Evolutionary conservation across 2,113 vertebrate species (phyloP).

Genomic region (Tursiops truncatus): DNA sequence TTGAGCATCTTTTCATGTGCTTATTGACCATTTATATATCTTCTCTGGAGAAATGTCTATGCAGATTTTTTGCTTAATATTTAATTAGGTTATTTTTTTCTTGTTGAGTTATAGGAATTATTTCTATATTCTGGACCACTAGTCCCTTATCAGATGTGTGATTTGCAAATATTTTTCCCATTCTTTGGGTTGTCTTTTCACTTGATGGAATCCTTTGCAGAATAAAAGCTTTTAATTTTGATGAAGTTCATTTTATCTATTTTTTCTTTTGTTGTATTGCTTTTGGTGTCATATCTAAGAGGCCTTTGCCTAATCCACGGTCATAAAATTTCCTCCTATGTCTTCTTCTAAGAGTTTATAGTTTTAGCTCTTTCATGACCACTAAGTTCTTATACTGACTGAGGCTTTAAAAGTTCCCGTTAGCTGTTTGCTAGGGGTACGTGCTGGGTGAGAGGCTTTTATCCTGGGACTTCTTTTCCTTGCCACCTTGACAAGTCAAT

Average conservation of each 20-base stretch:
- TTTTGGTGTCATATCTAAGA: slow-evolving; percentile 9
- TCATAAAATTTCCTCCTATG: not conserved
- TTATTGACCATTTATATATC: not conserved
- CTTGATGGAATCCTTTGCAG: not conserved
- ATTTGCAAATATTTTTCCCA: not conserved
- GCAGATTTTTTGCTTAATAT: not conserved
- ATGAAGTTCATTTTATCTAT: not conserved
- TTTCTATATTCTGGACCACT: not conserved
- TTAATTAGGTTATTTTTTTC: not conserved
- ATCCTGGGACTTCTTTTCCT: not conserved
- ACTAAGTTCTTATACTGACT: not conserved
- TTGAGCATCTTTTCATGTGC: not conserved
- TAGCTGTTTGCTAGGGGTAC: not conserved
- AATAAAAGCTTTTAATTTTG: slow-evolving; percentile 7
- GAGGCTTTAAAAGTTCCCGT: not conserved
- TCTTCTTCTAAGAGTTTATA: not conserved
- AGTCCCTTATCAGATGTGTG: not conserved
- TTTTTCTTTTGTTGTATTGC: slow-evolving; percentile 1
- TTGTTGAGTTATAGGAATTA: not conserved
- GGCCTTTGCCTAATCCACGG: not conserved
- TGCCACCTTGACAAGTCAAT: not conserved
- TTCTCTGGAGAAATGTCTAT: not conserved
- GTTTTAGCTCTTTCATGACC: not conserved
- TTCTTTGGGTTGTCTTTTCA: not conserved
- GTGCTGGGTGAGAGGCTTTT: not conserved